Evolutionary conservation across 2,888 invertebrate genomes (phyloP), one percentile per base, ranked within the genome.

Genomic region (Caenorhabditis japonica): DNA sequence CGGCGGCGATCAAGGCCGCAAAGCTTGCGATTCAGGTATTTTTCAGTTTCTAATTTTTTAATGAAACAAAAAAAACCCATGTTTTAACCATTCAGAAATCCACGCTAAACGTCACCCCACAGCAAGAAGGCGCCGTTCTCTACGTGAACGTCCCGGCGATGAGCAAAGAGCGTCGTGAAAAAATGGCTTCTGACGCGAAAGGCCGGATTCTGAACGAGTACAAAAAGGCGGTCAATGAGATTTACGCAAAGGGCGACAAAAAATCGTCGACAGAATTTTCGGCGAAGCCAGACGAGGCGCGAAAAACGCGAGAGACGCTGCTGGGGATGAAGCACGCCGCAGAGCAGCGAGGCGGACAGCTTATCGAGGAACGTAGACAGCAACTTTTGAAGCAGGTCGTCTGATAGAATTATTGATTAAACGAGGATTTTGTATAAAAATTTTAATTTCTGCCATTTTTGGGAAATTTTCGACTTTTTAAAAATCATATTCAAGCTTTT

Each of bases 101-200:
- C 3, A 61, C 78, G 1, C 58, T 84, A 17, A 77, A 72, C 25
- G 77, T 82, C 38, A 84, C 78, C 43, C 82, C 83, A 4, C 85
- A 85, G 68, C 84, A 84, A 19, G 82, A 84, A 64, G 84, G 83
- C 3, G 80, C 80, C 23, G 75, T 81, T 19, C 59, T 85, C 12
- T 82, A 85, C 64, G 71, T 85, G n/a, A 76, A 64, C 8, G 76
- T 80, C 23, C 84, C 49, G 84, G 91, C 92, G 89, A 93, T 97
- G 0, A 96, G 97, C 0, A 93, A 93, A 87, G 96, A 97, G 88
- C 93, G 95, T 86, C 91, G 97, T 79, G 95, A 96, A 89, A 91
- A 91, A 70, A 90, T 97, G 68, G 92, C 93, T 0, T 94, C 94
- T 89, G 93, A 92, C 90, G 95, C 96, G 0, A 76, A 77, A 39